A percentile compares a stretch with the other conserved stretches of the same genome.
These are phyloP conservation scores for Oryzias javanicus DNA, from an alignment of 2,113 vertebrate genomes.

Conservation along the genomic window DNA sequence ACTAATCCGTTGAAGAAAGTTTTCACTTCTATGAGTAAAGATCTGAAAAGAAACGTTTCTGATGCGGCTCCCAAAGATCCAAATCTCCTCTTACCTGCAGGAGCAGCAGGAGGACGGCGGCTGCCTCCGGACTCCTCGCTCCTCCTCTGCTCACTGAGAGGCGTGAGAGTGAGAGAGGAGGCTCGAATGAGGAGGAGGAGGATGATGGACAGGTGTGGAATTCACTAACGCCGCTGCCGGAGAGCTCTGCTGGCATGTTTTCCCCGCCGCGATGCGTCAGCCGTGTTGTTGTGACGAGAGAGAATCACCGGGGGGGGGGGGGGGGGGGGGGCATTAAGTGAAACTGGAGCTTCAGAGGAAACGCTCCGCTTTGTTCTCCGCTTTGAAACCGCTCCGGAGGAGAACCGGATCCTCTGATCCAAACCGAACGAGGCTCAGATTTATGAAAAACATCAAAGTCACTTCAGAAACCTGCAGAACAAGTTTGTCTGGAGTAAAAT, in stretches of 20 bases:
- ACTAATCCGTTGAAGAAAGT: no score
- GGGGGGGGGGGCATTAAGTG: neutral
- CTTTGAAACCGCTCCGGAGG: no score
- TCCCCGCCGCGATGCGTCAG: slow-evolving; percentile 54
- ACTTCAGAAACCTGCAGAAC: neutral
- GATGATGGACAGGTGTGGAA: slow-evolving; percentile 25
- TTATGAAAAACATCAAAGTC: neutral
- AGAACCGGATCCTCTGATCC: no score
- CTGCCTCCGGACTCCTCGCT: neutral
- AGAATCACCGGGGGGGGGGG: slow-evolving; percentile 8
- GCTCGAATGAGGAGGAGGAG: slow-evolving; percentile 33
- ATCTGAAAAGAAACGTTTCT: no score
- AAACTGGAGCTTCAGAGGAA: neutral
- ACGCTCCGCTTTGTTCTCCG: no score
- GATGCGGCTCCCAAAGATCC: no score
- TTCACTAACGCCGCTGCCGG: slow-evolving; percentile 57
- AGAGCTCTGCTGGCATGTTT: slow-evolving; percentile 40
- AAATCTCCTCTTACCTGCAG: no score
- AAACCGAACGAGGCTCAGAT: no score
- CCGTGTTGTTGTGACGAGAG: slow-evolving; percentile 20
- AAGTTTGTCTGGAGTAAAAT: neutral
- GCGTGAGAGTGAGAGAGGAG: slow-evolving; percentile 46
- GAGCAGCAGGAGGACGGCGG: slow-evolving; percentile 10
- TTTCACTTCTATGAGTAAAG: no score
- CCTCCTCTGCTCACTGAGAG: slow-evolving; percentile 34